phyloP scores from a whole-genome alignment of 35 echinoderm and acorn worm genomes.

The Ophiothrix spiculata region DNA sequence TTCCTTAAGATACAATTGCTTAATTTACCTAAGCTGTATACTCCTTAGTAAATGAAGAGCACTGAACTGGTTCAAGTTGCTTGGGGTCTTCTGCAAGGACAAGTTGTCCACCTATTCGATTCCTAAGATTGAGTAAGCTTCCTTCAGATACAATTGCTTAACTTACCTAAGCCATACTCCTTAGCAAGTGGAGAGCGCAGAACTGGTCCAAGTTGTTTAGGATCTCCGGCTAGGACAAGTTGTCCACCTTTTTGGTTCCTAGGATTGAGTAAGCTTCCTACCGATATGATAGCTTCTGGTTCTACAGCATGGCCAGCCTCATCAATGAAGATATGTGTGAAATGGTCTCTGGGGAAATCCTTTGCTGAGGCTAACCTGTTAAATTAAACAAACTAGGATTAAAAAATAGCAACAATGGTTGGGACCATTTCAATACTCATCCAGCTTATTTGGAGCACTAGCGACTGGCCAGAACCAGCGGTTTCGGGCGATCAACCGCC shows the following conservation, averaged over 20 bases:
- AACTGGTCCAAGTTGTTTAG: slow-evolving; percentile 81
- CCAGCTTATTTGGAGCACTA: not conserved
- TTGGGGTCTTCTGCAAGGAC: slow-evolving; percentile 77
- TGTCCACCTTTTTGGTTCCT: slow-evolving; percentile 54
- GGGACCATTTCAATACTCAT: not conserved
- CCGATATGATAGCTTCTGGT: slow-evolving; percentile 73
- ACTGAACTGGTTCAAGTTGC: slow-evolving; percentile 72
- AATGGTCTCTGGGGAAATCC: slow-evolving; percentile 45
- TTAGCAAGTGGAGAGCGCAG: slow-evolving; percentile 66
- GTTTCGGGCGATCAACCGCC: too few relatives aligned
- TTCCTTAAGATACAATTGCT: not conserved
- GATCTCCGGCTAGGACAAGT: slow-evolving; percentile 76
- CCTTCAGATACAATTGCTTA: slow-evolving; percentile 52
- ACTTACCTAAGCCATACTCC: slow-evolving; percentile 70
- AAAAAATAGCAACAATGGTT: not conserved
- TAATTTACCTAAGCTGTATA: slow-evolving; percentile 65
- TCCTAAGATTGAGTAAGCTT: slow-evolving; percentile 48
- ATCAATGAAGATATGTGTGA: slow-evolving; percentile 91
- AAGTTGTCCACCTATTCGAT: slow-evolving; percentile 61
- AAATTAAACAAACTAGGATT: not conserved
- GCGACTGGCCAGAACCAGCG: too few relatives aligned
- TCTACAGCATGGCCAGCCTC: slow-evolving; percentile 93
- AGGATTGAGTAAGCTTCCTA: slow-evolving; percentile 53
- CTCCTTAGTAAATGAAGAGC: slow-evolving; percentile 59
- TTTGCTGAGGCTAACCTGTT: slow-evolving; percentile 56